These are phyloP conservation scores for Calycopis cecrops DNA, from an alignment of 1,140 invertebrate species.

Conservation along the genomic window DNA sequence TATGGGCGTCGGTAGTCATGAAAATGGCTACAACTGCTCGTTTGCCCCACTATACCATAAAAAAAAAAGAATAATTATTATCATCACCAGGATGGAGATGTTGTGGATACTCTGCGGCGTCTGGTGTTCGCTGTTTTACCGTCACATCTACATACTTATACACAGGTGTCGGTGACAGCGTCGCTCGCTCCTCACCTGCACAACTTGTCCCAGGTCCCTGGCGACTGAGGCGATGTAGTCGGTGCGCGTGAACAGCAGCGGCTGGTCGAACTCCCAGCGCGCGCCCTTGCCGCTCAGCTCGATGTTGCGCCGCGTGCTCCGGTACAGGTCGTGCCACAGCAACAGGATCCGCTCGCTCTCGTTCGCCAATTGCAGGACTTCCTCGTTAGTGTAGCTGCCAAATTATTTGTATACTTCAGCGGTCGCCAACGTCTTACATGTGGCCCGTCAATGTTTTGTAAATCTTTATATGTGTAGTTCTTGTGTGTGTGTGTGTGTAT, in stretches of 20 bases:
- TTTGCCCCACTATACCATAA: no score
- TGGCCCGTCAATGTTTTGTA: no score
- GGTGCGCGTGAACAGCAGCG: conserved; percentile 85
- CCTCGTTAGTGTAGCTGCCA: conserved; percentile 73
- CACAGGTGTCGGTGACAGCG: no score
- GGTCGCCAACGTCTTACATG: no score
- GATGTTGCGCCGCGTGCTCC: conserved; percentile 85
- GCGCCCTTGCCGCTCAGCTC: conserved; percentile 87
- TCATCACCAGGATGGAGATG: neutral
- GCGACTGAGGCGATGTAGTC: conserved; percentile 90
- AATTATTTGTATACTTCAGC: conserved; percentile 1
- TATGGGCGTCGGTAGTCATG: no score
- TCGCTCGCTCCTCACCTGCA: conserved; percentile 80
- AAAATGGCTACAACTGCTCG: no score
- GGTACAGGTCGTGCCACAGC: conserved; percentile 85
- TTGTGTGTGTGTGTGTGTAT: no score
- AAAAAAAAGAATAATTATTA: no score
- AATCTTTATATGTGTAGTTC: no score
- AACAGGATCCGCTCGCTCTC: conserved; percentile 81
- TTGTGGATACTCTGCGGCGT: neutral
- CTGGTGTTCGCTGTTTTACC: neutral
- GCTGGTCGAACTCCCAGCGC: conserved; percentile 93
- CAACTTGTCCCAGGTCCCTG: conserved; percentile 83
- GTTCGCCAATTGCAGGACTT: conserved; percentile 73
- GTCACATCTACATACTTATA: no score